Percentiles rank a stretch among this genome's conserved stretches.
phyloP scores from a whole-genome alignment of 2,113 vertebrate genomes.

The Calcarius ornatus region DNA sequence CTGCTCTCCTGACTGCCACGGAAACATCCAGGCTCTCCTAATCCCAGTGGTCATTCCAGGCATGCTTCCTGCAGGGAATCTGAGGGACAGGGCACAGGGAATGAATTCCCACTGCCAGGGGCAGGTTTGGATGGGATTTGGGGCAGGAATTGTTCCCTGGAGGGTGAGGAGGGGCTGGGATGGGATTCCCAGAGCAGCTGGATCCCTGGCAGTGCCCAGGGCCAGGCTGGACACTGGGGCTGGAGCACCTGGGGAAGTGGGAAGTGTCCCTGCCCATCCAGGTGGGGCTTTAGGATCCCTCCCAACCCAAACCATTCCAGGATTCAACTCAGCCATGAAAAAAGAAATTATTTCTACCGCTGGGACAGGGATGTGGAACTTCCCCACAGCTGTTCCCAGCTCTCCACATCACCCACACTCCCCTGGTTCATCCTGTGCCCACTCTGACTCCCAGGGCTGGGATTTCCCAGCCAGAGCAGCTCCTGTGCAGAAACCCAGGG shows the following conservation, averaged over 20 bases:
- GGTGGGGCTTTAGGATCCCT: not conserved
- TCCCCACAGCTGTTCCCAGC: not conserved
- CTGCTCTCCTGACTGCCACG: not conserved
- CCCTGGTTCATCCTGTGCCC: not conserved
- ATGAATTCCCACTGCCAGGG: not conserved
- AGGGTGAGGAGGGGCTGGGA: not conserved
- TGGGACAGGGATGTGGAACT: not conserved
- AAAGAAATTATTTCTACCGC: not conserved
- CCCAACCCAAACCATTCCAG: not conserved
- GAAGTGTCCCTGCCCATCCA: not conserved
- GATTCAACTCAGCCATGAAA: not conserved
- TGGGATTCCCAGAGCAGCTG: not conserved
- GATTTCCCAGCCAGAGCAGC: not conserved
- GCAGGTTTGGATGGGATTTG: not conserved
- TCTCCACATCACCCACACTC: not conserved
- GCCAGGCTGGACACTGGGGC: not conserved
- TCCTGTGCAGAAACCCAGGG: no score
- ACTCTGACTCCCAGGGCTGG: not conserved
- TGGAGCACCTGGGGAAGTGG: not conserved
- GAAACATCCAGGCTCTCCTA: not conserved
- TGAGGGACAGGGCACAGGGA: not conserved
- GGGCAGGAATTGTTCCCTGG: not conserved
- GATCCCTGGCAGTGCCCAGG: not conserved
- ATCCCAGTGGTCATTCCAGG: not conserved
- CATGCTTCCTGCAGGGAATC: not conserved